A percentile compares a stretch with the other conserved stretches of the same genome.
Evolutionary conservation across 2,888 invertebrate species (phyloP).

Genomic region (Ophonus ardosiacus): DNA sequence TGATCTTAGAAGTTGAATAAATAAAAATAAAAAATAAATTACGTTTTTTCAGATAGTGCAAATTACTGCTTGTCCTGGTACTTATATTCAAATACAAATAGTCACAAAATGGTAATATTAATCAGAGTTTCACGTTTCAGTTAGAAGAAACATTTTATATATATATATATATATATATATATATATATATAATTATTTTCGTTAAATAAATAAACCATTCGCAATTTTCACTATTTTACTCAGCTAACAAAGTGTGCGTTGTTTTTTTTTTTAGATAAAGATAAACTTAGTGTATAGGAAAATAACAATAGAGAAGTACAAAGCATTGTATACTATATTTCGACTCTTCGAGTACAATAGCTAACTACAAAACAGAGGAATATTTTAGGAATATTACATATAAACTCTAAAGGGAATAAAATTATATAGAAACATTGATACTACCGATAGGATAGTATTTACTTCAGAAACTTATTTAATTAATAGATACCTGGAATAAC

Average conservation of each 20-base stretch:
- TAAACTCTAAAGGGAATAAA: background rate
- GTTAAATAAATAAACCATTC: background rate
- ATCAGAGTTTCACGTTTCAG: background rate
- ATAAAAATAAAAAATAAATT: no score
- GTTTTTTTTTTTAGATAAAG: background rate
- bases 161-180: no score
- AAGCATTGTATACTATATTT: background rate
- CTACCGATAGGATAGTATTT: background rate
- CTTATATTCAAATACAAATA: no score
- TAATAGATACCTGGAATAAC: background rate
- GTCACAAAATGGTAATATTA: no score
- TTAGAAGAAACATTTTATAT: background rate
- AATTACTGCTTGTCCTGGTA: no score
- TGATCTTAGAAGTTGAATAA: no score
- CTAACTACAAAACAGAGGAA: background rate
- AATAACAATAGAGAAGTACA: background rate
- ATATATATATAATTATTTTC: background rate
- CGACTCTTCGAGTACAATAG: background rate
- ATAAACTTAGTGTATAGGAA: background rate
- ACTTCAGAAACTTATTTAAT: background rate
- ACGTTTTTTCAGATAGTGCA: no score
- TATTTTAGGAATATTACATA: background rate
- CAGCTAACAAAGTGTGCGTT: background rate
- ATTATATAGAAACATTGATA: background rate
- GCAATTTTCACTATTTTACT: background rate